phyloP scores from a whole-genome alignment of 2,888 invertebrate genomes.

The Synanthedon vespiformis region DNA sequence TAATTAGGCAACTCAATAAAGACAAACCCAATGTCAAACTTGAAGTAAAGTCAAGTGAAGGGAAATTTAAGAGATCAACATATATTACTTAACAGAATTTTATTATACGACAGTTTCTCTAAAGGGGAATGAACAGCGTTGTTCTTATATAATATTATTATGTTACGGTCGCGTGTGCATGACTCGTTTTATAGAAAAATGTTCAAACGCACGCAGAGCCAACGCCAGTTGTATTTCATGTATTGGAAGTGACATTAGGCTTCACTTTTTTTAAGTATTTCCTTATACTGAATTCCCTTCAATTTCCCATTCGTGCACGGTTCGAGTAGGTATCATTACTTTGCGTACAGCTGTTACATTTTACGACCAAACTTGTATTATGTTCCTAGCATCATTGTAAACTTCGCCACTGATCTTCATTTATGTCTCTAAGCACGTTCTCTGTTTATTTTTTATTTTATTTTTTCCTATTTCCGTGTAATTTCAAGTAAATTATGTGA shows the following conservation, averaged over 20 bases:
- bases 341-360: slow-evolving; percentile 59
- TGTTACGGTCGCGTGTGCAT: too few relatives aligned
- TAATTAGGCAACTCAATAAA: too few relatives aligned
- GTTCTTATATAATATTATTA: too few relatives aligned
- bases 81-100: too few relatives aligned
- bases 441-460: slow-evolving; percentile 8
- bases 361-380: slow-evolving; percentile 58
- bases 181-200: too few relatives aligned
- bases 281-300: slow-evolving; percentile 33
- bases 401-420: slow-evolving; percentile 36
- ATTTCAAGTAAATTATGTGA: too few relatives aligned
- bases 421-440: slow-evolving; percentile 19
- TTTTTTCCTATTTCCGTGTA: slow-evolving; percentile 5
- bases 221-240: slow-evolving; percentile 23
- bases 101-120: too few relatives aligned
- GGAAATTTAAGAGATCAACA: too few relatives aligned
- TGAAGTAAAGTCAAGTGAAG: too few relatives aligned
- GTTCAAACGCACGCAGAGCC: slow-evolving; percentile 13
- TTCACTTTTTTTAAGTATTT: slow-evolving; percentile 28
- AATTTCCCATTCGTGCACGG: slow-evolving; percentile 38
- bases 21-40: too few relatives aligned
- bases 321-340: slow-evolving; percentile 46
- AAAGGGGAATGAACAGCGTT: too few relatives aligned
- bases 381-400: slow-evolving; percentile 46
- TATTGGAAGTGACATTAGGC: slow-evolving; percentile 28